Conservation (phyloP, 2,888 invertebrate species). For the Drosophila pseudotalamancana region DNA sequence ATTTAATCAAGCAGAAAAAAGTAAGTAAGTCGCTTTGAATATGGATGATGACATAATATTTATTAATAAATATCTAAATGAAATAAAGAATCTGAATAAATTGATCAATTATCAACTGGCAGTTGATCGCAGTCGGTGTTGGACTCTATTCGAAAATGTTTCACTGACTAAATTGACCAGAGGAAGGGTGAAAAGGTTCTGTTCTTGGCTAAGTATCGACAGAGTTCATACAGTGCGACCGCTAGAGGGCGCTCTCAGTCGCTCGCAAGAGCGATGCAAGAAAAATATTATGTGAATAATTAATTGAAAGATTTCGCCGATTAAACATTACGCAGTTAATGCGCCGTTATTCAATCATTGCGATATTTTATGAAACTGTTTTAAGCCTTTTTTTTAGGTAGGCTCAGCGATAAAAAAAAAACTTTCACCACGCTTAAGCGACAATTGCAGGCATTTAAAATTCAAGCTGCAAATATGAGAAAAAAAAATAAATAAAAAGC, state of each 20-base stretch:
- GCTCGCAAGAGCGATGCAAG: neutral
- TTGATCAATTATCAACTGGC: too few species aligned
- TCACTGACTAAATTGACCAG: neutral
- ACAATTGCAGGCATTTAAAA: conserved; percentile 39
- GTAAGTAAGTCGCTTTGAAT: too few species aligned
- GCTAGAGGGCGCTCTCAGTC: conserved; percentile 21
- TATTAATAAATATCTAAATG: too few species aligned
- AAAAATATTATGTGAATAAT: neutral
- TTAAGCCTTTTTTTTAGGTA: conserved; percentile 31
- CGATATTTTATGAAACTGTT: conserved; percentile 11
- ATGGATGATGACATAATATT: too few species aligned
- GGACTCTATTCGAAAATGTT: too few species aligned
- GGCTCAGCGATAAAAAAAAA: conserved; percentile 34
- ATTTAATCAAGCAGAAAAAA: too few species aligned
- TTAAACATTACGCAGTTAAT: neutral
- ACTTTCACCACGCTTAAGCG: conserved; percentile 54
- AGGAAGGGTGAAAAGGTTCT: conserved; percentile 52
- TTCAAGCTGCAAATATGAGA: conserved; percentile 20
- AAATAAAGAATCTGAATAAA: too few species aligned
- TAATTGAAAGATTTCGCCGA: neutral
- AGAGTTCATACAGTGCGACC: neutral
- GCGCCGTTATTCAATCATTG: conserved; percentile 18
- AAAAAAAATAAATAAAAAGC: neutral
- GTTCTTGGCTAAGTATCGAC: conserved; percentile 36
- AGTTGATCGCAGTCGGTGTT: too few species aligned